A percentile compares a stretch with the other conserved stretches of the same genome.
Conservation (phyloP, 2,797 vertebrate species). For the Phyllotis vaccarum region DNA sequence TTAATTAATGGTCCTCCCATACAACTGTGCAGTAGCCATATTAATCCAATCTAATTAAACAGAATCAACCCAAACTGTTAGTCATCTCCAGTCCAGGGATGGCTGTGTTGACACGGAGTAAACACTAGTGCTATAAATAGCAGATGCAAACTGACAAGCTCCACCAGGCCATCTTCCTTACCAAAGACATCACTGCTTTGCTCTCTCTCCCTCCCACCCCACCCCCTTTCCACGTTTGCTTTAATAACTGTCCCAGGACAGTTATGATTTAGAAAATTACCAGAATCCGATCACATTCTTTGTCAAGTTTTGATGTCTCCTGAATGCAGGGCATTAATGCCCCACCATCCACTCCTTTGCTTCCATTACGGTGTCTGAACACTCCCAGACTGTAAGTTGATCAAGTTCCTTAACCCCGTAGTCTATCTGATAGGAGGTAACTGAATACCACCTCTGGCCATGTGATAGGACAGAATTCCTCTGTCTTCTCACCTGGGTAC, state of each 20-base stretch:
- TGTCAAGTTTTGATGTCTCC: background rate
- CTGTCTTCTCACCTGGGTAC: conserved; percentile 78
- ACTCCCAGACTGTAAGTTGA: conserved; percentile 63
- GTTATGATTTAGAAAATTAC: background rate
- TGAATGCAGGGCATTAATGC: background rate
- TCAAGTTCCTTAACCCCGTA: conserved; percentile 59
- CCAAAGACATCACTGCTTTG: background rate
- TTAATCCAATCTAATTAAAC: conserved; percentile 53
- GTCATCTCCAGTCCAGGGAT: conserved; percentile 8
- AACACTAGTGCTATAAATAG: background rate
- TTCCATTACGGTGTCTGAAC: background rate
- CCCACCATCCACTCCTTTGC: conserved; percentile 28
- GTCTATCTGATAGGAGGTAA: conserved; percentile 76
- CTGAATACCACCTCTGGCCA: conserved; percentile 54
- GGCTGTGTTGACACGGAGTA: background rate
- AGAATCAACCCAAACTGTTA: conserved; percentile 30
- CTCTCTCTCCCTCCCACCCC: too few relatives aligned
- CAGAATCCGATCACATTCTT: background rate
- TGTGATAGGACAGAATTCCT: conserved; percentile 68
- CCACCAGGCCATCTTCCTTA: background rate
- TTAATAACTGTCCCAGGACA: background rate
- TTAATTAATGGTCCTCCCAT: background rate
- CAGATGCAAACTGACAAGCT: background rate
- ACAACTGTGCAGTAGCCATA: background rate
- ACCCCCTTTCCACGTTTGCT: background rate